Base-by-base conservation (phyloP, 2,797 vertebrate species). In the Chrosomus eos region DNA sequence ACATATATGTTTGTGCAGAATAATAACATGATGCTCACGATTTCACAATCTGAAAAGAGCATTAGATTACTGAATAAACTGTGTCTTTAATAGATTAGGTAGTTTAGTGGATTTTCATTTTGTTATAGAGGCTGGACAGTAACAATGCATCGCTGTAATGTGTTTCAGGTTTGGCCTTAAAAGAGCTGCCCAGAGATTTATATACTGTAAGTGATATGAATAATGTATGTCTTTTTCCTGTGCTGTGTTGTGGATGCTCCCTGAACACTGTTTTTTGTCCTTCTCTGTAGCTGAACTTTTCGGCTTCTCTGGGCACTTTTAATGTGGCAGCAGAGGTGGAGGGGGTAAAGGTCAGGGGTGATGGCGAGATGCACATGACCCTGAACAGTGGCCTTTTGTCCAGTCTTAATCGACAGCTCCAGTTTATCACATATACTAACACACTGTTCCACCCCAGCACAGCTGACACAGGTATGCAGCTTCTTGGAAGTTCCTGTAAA, bases 391-490 rank as follows among this genome's bases (percentile, higher is more conserved):
- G 87, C 83, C 89, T 89, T 51, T 91, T 97, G 87, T 93, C 93
- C 16, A 95, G 95, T 89, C 93, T 99, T 87, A 98, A 98, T 90
- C 94, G 97, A 36, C 97, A 98, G 94, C 93, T 99, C 83, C 97
- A 98, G 90, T 96, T 98, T 83, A 90, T 98, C 90, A 96, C 96
- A 80, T 98, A 98, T 82, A 97, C 96, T 58, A 98, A 97, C 93
- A 96, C 94, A 0, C 90, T 94, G 64, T 98, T 97, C 90, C 96
- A 97, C 84, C 95, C 96, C 76, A 96, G 95, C 91, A 97, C 97
- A 0, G 96, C 95, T 0, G 97, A 98, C 90, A 97, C 94, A 94
- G 96, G 97, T 98, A 92, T 64, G 70, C 74, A 64, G 67, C 43
- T 53, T n/a, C 33, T 43, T 10, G 4, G 53, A 73, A 72, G 40